A percentile compares a stretch with the other conserved stretches of the same genome.
Conservation (phyloP, 1,140 invertebrate genomes). For the Drosophila rhopaloa region DNA sequence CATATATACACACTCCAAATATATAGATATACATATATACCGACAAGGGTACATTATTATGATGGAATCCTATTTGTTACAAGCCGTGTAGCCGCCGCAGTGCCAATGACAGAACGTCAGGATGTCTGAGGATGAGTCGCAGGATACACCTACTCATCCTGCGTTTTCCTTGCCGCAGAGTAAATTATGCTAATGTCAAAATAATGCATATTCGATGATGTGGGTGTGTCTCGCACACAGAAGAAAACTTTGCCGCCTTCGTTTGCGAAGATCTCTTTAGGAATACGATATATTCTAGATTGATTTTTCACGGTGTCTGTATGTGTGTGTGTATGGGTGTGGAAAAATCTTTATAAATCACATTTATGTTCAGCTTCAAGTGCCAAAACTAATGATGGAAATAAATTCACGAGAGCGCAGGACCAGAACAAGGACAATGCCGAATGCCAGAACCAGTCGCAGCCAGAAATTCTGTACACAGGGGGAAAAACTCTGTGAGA, state of each 20-base stretch:
- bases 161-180: conserved; percentile 37
- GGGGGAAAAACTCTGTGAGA: neutral
- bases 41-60: conserved; percentile 69
- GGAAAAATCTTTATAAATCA: conserved; percentile 72
- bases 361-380: conserved; percentile 79
- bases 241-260: conserved; percentile 27
- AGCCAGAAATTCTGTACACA: conserved; percentile 49
- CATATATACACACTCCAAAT: conserved; percentile 16
- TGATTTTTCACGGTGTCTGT: conserved; percentile 55
- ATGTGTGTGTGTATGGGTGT: conserved; percentile 3
- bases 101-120: conserved; percentile 72
- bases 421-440: conserved; percentile 68
- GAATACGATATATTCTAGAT: conserved; percentile 26
- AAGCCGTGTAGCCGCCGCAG: conserved; percentile 63
- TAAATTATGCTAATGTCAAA: conserved; percentile 84
- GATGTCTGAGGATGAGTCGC: conserved; percentile 16
- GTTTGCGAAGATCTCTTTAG: neutral
- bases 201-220: conserved; percentile 84
- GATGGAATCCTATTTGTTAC: conserved; percentile 83
- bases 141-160: conserved; percentile 35
- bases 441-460: conserved; percentile 64
- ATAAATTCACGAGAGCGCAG: conserved; percentile 73
- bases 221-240: conserved; percentile 44
- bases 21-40: conserved; percentile 25
- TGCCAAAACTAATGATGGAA: conserved; percentile 83